These are phyloP conservation scores for Zalophus californianus DNA, from an alignment of 2,797 vertebrate species.

Conservation along the genomic window DNA sequence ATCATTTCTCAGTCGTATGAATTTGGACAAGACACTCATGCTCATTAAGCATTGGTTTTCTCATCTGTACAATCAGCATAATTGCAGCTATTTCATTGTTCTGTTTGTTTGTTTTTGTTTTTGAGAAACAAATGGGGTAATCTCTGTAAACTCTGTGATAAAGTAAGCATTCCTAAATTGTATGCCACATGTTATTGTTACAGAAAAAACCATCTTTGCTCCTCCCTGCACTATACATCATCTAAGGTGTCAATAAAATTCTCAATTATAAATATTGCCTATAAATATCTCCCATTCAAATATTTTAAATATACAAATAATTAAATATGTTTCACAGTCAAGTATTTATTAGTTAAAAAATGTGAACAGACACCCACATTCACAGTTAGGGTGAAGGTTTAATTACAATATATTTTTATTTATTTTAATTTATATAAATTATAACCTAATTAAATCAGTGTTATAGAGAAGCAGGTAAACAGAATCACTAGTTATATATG, in stretches of 20 bases:
- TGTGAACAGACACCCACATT: not conserved
- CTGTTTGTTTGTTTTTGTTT: not conserved
- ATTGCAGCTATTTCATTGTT: not conserved
- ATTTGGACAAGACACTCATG: not conserved
- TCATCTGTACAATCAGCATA: not conserved
- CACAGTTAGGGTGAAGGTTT: not conserved
- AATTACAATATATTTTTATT: not conserved
- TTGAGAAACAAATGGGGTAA: not conserved
- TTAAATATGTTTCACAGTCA: slow-evolving; percentile 13
- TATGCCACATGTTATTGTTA: not conserved
- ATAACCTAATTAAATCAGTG: not conserved
- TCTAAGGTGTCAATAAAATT: not conserved
- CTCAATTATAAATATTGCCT: not conserved
- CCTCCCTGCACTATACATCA: not conserved
- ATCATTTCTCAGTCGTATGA: not conserved
- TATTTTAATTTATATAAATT: not conserved
- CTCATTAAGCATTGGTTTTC: not conserved
- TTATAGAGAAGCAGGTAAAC: not conserved
- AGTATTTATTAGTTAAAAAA: not conserved
- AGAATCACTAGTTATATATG: not conserved
- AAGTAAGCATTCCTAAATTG: not conserved
- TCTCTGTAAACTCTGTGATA: not conserved
- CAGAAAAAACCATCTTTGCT: not conserved
- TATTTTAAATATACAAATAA: not conserved
- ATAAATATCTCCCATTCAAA: not conserved